Evolutionary conservation across 2,888 invertebrate genomes (phyloP), one percentile per base, ranked within the genome.

Genomic region (Chironomus riparius): DNA sequence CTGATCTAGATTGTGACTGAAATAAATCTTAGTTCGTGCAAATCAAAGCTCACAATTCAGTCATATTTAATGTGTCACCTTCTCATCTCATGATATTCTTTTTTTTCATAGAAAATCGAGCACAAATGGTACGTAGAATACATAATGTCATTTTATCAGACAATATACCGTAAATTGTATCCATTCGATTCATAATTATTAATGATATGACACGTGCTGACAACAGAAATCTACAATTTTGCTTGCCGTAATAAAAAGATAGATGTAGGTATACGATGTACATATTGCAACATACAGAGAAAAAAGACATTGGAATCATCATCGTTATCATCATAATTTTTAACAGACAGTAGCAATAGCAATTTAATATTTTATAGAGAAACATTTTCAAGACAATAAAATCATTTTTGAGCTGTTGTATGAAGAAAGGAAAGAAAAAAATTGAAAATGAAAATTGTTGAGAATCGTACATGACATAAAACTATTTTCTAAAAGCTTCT

Each of bases 121-220:
- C 10, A 38, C 38, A 10, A 38, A 38, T 10, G 10, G 7, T 10
- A 10, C 10, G 10, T 10, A 38, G 38, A 38, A 38, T 38, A 38
- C 38, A 10, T 38, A 38, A 38, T 38, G 38, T 38, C 38, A 10
- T 38, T 38, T 38, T 38, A 10, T 10, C 38, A 38, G 38, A 38
- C 38, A 56, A 56, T 56, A 18, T 15, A 56, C 18, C 56, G 56
- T n/a, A 56, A 56, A 50, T 50, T 50, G 50, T 50, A 15, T 50
- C 13, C 50, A 50, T 50, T 56, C 18, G 56, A 56, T 56, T 56
- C 65, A 65, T 65, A 65, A 65, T 65, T 65, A 65, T 65, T 65
- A 65, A 65, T 65, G 65, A 65, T 22, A 12, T 65, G 65, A 65
- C 65, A 65, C 65, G 65, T 65, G 65, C 65, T 65, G 65, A 65